Evolutionary conservation across 2,888 invertebrate species (phyloP).

Genomic region (Cryptus armator): DNA sequence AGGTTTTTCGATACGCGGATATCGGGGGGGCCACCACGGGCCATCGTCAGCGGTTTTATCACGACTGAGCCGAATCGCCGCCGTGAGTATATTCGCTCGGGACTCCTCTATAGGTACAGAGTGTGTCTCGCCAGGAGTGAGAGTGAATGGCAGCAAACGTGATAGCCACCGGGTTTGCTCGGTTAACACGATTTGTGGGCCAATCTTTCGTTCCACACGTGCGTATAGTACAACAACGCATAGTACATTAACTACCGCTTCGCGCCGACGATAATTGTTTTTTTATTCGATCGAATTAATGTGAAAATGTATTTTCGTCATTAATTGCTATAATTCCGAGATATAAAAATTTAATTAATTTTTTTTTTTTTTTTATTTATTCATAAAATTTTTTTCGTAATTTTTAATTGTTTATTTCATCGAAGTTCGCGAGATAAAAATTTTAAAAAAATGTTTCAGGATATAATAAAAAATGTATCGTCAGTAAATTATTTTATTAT

Average conservation of each 20-base stretch:
- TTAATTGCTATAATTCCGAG: no score
- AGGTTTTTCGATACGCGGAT: constrained; percentile 31
- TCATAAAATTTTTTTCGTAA: no score
- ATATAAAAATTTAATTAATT: no score
- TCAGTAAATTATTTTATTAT: no score
- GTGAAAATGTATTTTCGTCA: no score
- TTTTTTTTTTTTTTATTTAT: no score
- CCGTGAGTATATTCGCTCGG: constrained; percentile 66
- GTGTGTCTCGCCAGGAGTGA: constrained; percentile 6
- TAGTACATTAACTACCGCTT: background rate
- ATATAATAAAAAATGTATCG: no score
- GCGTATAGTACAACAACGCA: background rate
- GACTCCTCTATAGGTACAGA: constrained; percentile 15
- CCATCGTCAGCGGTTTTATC: constrained; percentile 76
- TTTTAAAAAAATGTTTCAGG: no score
- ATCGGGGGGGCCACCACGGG: constrained; percentile 65
- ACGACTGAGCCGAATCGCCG: constrained; percentile 76
- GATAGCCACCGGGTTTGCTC: constrained; percentile 47
- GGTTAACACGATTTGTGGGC: constrained; percentile 36
- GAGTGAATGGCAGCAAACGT: constrained; percentile 68
- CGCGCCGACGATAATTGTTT: no score
- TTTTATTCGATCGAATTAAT: no score
- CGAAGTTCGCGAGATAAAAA: no score
- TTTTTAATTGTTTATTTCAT: no score
- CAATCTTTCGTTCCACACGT: constrained; percentile 23